These are phyloP conservation scores for Halcyon leucocephala DNA, from an alignment of 2,797 vertebrate genomes.

Conservation along the genomic window DNA sequence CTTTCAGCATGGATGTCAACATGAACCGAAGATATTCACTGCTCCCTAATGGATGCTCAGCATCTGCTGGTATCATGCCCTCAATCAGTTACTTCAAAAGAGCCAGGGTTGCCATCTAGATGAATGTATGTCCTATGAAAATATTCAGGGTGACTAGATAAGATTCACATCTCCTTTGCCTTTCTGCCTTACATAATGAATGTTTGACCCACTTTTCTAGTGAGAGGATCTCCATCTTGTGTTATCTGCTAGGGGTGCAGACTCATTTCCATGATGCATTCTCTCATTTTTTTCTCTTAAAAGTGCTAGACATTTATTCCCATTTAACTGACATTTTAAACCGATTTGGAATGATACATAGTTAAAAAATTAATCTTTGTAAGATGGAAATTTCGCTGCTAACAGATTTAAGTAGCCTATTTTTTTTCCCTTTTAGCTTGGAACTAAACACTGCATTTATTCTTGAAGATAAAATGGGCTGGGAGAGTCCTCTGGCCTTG, in stretches of 20 bases:
- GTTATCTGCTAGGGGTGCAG: neutral
- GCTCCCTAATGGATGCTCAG: neutral
- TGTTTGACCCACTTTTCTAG: slow-evolving; percentile 9
- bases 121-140: neutral
- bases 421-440: neutral
- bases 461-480: neutral
- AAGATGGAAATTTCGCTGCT: slow-evolving; percentile 28
- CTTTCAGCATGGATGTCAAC: neutral
- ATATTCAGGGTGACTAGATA: neutral
- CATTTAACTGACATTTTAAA: slow-evolving; percentile 36
- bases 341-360: neutral
- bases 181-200: slow-evolving; percentile 31
- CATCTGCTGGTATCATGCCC: neutral
- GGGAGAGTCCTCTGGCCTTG: neutral
- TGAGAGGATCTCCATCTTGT: neutral
- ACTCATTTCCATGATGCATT: neutral
- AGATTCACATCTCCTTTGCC: neutral
- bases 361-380: slow-evolving; percentile 16
- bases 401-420: neutral
- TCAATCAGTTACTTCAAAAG: neutral
- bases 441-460: neutral
- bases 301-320: neutral
- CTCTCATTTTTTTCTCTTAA: slow-evolving; percentile 14
- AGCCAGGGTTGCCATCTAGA: neutral
- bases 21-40: neutral